Evolutionary conservation across 2,888 invertebrate species (phyloP).

Genomic region (Ophion ellenae): DNA sequence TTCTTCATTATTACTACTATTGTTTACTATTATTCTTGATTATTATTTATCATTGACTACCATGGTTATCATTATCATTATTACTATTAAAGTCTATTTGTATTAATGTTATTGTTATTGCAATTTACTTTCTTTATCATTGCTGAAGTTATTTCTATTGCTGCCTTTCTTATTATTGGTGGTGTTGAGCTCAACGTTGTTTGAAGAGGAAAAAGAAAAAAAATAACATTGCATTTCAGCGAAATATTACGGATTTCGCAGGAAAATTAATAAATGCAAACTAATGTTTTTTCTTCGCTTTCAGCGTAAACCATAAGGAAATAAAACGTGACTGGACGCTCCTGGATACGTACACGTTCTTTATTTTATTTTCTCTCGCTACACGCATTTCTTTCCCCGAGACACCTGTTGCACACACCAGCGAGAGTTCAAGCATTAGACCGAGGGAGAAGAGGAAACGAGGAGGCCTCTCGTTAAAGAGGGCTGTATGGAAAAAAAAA

Average conservation of each 20-base stretch:
- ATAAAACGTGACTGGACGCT: not conserved
- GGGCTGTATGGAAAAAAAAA: not conserved
- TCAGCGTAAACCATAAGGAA: not conserved
- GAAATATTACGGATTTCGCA: not conserved
- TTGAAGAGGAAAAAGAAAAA: no score
- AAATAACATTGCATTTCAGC: no score
- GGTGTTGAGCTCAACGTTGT: no score
- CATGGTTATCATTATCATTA: not conserved
- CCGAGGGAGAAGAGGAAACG: not conserved
- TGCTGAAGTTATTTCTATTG: not conserved
- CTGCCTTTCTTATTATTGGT: not conserved
- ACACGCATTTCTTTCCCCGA: not conserved
- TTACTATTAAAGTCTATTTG: not conserved
- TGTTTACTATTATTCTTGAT: no score
- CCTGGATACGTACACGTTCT: not conserved
- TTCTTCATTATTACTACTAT: no score
- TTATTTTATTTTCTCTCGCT: not conserved
- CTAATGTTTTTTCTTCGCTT: not conserved
- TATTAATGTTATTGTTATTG: not conserved
- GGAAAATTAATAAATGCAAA: not conserved
- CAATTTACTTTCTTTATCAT: not conserved
- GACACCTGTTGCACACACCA: slow-evolving; percentile 53
- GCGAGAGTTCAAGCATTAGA: slow-evolving; percentile 4
- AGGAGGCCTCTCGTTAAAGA: not conserved
- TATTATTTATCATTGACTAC: no score